Conservation (phyloP, 2,113 vertebrate genomes). For the Platichthys flesus region DNA sequence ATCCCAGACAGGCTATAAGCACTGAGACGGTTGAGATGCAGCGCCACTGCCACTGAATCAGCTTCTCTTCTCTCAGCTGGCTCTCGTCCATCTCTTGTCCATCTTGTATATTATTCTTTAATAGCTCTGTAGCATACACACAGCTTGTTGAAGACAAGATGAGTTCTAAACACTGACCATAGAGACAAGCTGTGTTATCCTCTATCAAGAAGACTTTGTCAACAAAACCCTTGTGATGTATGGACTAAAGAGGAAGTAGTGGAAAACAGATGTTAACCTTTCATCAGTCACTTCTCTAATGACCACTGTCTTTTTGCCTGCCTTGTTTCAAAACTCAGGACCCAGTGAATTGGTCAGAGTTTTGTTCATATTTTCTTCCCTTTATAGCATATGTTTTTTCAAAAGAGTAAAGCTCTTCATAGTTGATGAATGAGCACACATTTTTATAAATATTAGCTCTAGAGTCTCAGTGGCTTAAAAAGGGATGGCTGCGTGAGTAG, state of each 20-base stretch:
- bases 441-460: conserved; percentile 32
- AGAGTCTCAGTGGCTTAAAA: conserved; percentile 24
- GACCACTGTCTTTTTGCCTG: neutral
- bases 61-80: conserved; percentile 41
- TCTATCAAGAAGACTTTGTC: conserved; percentile 26
- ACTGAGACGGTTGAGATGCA: conserved; percentile 16
- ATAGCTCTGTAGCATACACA: conserved; percentile 28
- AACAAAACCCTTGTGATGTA: conserved; percentile 30
- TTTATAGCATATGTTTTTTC: neutral
- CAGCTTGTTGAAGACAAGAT: conserved; percentile 23
- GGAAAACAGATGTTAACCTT: neutral
- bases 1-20: neutral
- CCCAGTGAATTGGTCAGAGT: neutral
- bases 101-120: conserved; percentile 22
- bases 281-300: neutral
- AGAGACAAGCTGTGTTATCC: conserved; percentile 24
- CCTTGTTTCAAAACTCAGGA: neutral
- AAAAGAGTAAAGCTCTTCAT: conserved; percentile 3
- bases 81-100: conserved; percentile 25
- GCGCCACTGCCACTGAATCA: conserved; percentile 17
- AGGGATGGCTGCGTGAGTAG: conserved; percentile 7
- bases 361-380: conserved; percentile 32
- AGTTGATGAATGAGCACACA: conserved; percentile 22
- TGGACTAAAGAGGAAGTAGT: conserved; percentile 14
- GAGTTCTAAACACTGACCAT: conserved; percentile 26